Evolutionary conservation across 2,888 invertebrate species (phyloP).

Genomic region (Diogma glabrata): DNA sequence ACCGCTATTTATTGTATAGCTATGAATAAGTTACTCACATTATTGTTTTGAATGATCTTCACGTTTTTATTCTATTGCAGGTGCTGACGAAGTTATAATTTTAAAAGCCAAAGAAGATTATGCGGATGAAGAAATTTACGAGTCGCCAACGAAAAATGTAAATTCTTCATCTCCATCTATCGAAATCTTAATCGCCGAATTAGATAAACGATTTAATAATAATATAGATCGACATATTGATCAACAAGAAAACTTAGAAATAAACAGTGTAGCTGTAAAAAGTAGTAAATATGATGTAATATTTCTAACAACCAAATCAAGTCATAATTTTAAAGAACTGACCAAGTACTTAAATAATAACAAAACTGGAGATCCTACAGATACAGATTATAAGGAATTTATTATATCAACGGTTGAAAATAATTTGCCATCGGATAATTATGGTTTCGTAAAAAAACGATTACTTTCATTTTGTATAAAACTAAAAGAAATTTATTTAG

Average conservation of each 20-base stretch:
- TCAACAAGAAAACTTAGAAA: no score
- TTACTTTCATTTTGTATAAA: neutral
- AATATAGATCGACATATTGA: no score
- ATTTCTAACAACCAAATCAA: conserved; percentile 3
- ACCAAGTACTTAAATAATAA: no score
- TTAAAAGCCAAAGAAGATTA: conserved; percentile 24
- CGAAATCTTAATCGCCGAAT: neutral
- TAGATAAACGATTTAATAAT: neutral
- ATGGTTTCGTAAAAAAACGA: neutral
- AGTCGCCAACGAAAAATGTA: no score
- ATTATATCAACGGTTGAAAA: neutral
- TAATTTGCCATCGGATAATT: neutral
- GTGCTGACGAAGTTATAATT: conserved; percentile 42
- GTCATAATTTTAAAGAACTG: no score
- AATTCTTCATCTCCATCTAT: no score
- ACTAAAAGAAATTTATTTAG: neutral
- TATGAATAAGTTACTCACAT: no score
- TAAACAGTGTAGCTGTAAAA: no score
- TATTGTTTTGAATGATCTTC: no score
- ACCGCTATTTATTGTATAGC: no score
- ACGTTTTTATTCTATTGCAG: conserved; percentile 20
- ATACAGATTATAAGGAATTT: conserved; percentile 11
- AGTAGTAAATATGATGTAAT: conserved; percentile 1
- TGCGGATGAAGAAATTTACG: neutral
- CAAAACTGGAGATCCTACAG: no score